phyloP scores from a whole-genome alignment of 2,888 invertebrate genomes.

The Acleris emargana region DNA sequence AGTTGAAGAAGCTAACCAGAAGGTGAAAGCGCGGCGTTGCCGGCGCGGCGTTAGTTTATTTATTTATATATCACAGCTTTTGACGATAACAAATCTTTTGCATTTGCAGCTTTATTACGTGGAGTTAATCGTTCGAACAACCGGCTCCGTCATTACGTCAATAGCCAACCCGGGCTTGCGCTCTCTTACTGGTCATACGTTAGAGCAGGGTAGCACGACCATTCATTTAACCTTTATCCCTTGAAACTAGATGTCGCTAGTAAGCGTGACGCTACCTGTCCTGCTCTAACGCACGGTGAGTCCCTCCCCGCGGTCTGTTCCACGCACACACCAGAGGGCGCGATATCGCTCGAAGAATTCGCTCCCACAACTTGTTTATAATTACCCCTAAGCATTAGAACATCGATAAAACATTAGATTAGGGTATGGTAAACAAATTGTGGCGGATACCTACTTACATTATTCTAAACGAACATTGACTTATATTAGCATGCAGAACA shows the following conservation, averaged over 20 bases:
- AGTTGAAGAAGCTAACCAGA: conserved; percentile 63
- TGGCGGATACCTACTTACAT: conserved; percentile 61
- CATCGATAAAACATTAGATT: conserved; percentile 71
- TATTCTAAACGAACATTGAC: conserved; percentile 72
- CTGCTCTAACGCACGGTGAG: background rate
- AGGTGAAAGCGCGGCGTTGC: conserved; percentile 59
- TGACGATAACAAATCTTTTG: conserved; percentile 84
- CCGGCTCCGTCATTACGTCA: conserved; percentile 50
- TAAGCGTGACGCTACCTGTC: background rate
- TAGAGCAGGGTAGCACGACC: background rate
- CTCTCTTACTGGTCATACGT: background rate
- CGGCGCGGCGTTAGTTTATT: conserved; percentile 70
- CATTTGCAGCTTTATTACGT: conserved; percentile 80
- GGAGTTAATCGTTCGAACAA: conserved; percentile 80
- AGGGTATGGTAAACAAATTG: conserved; percentile 54
- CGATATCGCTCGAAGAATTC: conserved; percentile 76
- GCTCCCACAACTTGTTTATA: conserved; percentile 68
- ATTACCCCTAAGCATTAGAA: conserved; percentile 78
- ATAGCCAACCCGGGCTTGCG: background rate
- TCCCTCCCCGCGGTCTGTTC: background rate
- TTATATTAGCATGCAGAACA: conserved; percentile 78
- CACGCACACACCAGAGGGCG: conserved; percentile 32
- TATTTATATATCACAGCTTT: conserved; percentile 83
- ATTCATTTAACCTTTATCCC: too few relatives aligned
- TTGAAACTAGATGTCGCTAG: too few relatives aligned